Conservation (phyloP, 2,888 invertebrate genomes). For the Lithophane leautieri region DNA sequence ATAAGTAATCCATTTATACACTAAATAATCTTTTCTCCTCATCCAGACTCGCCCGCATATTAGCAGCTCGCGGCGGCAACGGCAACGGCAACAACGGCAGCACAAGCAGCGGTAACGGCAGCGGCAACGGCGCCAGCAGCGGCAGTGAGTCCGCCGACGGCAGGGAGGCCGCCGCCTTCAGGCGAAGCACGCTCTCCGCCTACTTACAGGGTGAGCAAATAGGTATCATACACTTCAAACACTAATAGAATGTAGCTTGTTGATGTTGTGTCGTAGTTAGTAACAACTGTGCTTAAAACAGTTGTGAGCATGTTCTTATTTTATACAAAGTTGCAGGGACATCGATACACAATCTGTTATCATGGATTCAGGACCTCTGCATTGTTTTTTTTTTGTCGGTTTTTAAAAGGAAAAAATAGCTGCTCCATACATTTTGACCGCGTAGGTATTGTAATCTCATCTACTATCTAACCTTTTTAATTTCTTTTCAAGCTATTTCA, state of each 20-base stretch:
- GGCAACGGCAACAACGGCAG: constrained; percentile 92
- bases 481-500: too few species aligned
- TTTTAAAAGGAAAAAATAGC: too few species aligned
- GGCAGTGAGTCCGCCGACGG: constrained; percentile 91
- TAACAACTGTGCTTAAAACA: not conserved
- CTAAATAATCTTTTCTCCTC: not conserved
- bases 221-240: constrained; percentile 49
- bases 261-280: constrained; percentile 5
- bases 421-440: too few species aligned
- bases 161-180: constrained; percentile 95
- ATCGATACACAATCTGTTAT: not conserved
- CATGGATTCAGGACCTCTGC: not conserved
- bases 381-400: too few species aligned
- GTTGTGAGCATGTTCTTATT: constrained; percentile 10
- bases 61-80: constrained; percentile 93
- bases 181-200: constrained; percentile 96
- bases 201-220: constrained; percentile 92
- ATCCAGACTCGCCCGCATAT: constrained; percentile 93
- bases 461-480: too few species aligned
- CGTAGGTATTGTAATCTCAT: too few species aligned
- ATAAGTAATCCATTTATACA: too few species aligned
- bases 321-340: not conserved
- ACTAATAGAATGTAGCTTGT: constrained; percentile 39
- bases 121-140: constrained; percentile 90
- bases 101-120: constrained; percentile 93